Evolutionary conservation across 2,113 vertebrate species (phyloP).

Genomic region (Forbesichthys papilliferus): DNA sequence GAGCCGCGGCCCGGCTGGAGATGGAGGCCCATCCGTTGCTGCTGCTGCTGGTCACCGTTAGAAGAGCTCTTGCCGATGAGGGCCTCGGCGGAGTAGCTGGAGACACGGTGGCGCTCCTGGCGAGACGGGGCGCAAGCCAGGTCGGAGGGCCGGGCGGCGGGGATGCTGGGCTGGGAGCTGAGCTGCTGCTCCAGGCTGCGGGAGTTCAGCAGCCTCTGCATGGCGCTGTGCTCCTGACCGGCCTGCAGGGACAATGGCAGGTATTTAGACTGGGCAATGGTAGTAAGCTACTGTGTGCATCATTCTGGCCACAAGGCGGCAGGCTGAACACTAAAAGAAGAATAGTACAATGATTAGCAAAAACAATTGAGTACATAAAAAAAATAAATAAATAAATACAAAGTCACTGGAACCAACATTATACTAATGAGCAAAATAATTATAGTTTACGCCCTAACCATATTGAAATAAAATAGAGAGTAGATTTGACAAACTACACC

Average conservation of each 20-base stretch:
- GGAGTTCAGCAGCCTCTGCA: constrained; percentile 93
- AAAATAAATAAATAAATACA: too few relatives aligned
- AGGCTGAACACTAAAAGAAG: too few relatives aligned
- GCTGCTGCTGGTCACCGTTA: constrained; percentile 80
- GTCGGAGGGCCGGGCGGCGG: constrained; percentile 86
- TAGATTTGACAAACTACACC: too few relatives aligned
- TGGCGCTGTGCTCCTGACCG: constrained; percentile 80
- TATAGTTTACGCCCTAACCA: too few relatives aligned
- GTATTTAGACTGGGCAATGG: background rate
- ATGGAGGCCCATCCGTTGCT: constrained; percentile 85
- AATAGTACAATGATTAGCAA: too few relatives aligned
- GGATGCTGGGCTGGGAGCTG: constrained; percentile 86
- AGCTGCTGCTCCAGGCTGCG: constrained; percentile 91
- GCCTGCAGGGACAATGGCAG: constrained; percentile 43
- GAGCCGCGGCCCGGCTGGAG: constrained; percentile 82
- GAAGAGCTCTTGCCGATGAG: constrained; percentile 93
- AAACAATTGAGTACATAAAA: too few relatives aligned
- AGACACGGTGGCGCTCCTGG: constrained; percentile 93
- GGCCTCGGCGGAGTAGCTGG: constrained; percentile 96
- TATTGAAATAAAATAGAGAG: too few relatives aligned
- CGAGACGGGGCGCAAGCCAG: constrained; percentile 87
- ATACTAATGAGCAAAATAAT: too few relatives aligned
- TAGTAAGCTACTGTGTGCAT: too few relatives aligned
- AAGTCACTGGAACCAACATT: too few relatives aligned
- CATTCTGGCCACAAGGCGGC: too few relatives aligned